These are phyloP conservation scores for Pelobates cultripes DNA, from an alignment of 2,797 vertebrate genomes.

Conservation along the genomic window DNA sequence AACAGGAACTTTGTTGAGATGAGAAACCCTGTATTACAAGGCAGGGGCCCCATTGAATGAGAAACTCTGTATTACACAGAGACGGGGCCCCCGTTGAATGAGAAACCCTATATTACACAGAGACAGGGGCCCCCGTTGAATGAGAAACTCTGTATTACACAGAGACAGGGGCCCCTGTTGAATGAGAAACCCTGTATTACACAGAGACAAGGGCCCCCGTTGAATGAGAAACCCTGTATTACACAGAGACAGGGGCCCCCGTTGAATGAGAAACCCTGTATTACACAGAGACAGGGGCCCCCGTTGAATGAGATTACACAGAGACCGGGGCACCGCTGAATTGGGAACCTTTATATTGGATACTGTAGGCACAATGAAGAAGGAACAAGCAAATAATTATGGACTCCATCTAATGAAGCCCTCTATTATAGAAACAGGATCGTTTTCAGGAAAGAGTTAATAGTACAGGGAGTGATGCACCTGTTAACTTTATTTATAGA, in stretches of 20 bases:
- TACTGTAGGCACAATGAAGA: neutral
- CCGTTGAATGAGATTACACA: too few species aligned
- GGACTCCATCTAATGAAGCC: too few species aligned
- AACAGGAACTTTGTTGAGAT: too few species aligned
- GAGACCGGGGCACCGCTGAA: too few species aligned
- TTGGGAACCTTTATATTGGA: neutral
- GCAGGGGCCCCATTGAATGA: neutral
- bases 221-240: neutral
- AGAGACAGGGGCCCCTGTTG: neutral
- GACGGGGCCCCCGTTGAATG: neutral
- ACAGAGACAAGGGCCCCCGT: neutral
- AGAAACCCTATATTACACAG: too few species aligned
- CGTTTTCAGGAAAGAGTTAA: too few species aligned
- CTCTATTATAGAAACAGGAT: too few species aligned
- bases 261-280: neutral
- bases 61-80: neutral
- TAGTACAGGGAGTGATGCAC: too few species aligned
- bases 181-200: neutral
- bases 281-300: neutral
- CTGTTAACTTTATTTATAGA: too few species aligned
- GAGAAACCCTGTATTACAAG: neutral
- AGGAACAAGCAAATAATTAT: neutral
- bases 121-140: too few species aligned
- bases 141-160: neutral
- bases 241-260: neutral